Base-by-base conservation (phyloP, 2,888 invertebrate species). In the Lagria hirta region DNA sequence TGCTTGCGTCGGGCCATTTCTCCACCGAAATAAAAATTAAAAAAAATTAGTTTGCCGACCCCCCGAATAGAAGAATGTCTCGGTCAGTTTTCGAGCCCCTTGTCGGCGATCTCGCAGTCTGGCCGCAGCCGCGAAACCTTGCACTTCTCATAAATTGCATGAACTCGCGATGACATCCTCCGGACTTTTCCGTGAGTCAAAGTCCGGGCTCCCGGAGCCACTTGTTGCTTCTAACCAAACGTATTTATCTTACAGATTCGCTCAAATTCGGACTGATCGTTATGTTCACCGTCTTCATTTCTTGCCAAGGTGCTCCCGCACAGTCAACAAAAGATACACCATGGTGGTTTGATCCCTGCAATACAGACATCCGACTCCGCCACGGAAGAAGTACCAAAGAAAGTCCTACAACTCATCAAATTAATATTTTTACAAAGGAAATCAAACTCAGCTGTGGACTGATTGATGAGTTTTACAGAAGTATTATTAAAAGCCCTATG, bases 111-210 rank as follows among this genome's bases (percentile, higher is more conserved):
- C 48, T 50, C 50, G 43, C 58, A 61, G 60, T 61, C 58, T 56
- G 52, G 45, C 52, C 49, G 52, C 55, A 57, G 53, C 58, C 60
- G 62, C 54, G 57, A 50, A 58, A 60, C 58, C 54, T 60, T 51
- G 51, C 53, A 55, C 57, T 54, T 52, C 60, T 57, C 58, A 37
- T 35, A 32, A 43, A 37, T 43, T 43, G 43, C 43, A 43, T 26
- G 33, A 23, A 4, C 7, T 16, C 27, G 27, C 34, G 35, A 46
- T 28, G 36, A 20, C 22, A 14, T 27, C 28, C 36, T 30, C 33
- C 41, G 48, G 44, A 36, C 24, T 35, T 43, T 18, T 22, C 43
- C 35, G 40, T 48, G 48, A 44, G 48, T 48, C 43, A 34, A 23
- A 24, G 17, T 21, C 33, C 33, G 37, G 26, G 30, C 47, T 35